phyloP scores from a whole-genome alignment of 2,113 vertebrate genomes.

The Malaclemys terrapin region DNA sequence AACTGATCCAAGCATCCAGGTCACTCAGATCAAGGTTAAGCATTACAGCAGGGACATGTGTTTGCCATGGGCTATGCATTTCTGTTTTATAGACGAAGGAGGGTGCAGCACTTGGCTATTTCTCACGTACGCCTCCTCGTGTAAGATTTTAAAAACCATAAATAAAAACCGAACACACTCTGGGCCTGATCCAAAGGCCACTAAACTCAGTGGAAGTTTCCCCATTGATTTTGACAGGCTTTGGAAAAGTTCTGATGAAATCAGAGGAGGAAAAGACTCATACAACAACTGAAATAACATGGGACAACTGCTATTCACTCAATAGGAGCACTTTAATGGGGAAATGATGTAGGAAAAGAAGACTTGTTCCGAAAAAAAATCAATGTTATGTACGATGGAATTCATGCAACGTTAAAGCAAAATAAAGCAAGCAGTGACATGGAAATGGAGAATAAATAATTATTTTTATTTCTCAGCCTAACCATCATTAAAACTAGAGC shows the following conservation, averaged over 20 bases:
- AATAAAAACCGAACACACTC: background rate
- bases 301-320: background rate
- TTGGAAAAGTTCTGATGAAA: background rate
- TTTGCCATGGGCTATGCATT: background rate
- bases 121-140: background rate
- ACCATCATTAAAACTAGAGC: background rate
- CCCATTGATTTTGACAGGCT: background rate
- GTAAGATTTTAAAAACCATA: background rate
- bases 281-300: background rate
- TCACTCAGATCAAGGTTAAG: background rate
- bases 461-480: background rate
- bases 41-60: background rate
- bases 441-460: background rate
- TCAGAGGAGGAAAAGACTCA: background rate
- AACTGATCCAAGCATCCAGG: background rate
- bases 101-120: background rate
- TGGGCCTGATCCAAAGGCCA: background rate
- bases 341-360: background rate
- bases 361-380: background rate
- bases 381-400: background rate
- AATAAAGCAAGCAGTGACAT: background rate
- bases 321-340: background rate
- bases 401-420: background rate
- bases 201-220: background rate
- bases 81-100: background rate